phyloP scores from a whole-genome alignment of 2,797 vertebrate species.

The Gymnocypris eckloni region DNA sequence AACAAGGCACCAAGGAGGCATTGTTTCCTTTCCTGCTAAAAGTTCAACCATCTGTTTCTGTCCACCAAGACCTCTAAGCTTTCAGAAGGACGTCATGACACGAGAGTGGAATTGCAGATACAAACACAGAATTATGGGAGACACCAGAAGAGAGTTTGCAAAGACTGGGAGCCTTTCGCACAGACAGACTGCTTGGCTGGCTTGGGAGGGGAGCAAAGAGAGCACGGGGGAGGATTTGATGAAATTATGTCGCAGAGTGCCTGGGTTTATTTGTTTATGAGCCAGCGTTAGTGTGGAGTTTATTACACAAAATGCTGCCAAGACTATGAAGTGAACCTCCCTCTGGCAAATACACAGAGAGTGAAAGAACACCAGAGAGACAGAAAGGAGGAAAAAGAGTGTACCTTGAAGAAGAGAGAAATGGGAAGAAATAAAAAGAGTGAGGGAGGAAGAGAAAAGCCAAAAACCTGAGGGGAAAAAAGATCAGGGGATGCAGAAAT shows the following conservation, averaged over 20 bases:
- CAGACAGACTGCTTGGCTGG: constrained; percentile 43
- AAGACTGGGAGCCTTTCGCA: constrained; percentile 43
- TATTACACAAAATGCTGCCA: constrained; percentile 66
- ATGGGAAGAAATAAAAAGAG: constrained; percentile 54
- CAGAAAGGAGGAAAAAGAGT: not conserved
- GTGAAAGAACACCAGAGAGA: constrained; percentile 25
- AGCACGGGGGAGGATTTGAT: constrained; percentile 52
- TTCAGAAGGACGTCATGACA: constrained; percentile 47
- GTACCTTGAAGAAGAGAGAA: constrained; percentile 32
- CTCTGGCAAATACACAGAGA: constrained; percentile 56
- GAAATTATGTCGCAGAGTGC: constrained; percentile 58
- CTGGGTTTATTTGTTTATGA: constrained; percentile 63
- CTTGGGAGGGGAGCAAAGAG: constrained; percentile 36
- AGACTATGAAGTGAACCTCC: constrained; percentile 58
- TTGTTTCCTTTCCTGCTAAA: constrained; percentile 28
- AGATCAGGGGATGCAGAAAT: constrained; percentile 26
- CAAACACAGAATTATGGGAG: constrained; percentile 46
- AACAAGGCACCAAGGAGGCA: constrained; percentile 29
- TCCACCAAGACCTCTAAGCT: constrained; percentile 41
- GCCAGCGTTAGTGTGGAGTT: constrained; percentile 60
- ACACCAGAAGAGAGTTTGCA: constrained; percentile 46
- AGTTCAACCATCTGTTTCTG: constrained; percentile 35
- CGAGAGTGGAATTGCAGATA: constrained; percentile 43
- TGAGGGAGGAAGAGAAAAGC: not conserved
- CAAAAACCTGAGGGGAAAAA: constrained; percentile 39